Percentiles rank a stretch among this genome's conserved stretches.
Evolutionary conservation across 2,113 vertebrate genomes (phyloP).

Genomic region (Cavia porcellus): DNA sequence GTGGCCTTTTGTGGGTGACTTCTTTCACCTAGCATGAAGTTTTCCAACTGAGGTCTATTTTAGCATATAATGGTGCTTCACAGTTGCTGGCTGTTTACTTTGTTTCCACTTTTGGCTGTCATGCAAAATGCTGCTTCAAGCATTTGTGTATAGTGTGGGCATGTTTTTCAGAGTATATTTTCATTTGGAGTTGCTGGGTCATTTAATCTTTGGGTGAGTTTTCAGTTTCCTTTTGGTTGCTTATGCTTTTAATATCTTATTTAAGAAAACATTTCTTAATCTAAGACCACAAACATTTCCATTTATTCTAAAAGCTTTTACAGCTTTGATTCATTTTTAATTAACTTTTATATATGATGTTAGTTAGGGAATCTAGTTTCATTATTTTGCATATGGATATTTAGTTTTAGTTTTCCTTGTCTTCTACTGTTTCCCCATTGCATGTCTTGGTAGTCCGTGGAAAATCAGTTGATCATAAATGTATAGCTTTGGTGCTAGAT

Average conservation of each 20-base stretch:
- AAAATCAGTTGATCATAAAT: neutral
- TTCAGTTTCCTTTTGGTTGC: neutral
- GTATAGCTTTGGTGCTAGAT: neutral
- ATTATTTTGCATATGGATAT: neutral
- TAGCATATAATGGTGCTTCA: neutral
- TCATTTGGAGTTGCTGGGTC: neutral
- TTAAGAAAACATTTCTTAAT: neutral
- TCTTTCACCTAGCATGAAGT: neutral
- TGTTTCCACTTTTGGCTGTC: neutral
- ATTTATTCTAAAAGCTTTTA: neutral
- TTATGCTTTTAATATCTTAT: neutral
- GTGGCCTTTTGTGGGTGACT: neutral
- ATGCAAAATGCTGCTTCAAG: conserved; percentile 15
- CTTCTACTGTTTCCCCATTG: conserved; percentile 5
- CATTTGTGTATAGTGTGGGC: neutral
- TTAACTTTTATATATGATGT: neutral
- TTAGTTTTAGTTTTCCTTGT: neutral
- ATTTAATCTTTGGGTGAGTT: neutral
- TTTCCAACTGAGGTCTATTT: neutral
- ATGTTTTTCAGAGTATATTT: neutral
- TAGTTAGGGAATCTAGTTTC: neutral
- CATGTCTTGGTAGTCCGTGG: neutral
- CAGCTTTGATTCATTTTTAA: neutral
- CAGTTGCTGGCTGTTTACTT: neutral
- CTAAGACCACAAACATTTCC: neutral